Evolutionary conservation across 1,140 invertebrate genomes (phyloP).

Genomic region (Drosophila chauvacae): DNA sequence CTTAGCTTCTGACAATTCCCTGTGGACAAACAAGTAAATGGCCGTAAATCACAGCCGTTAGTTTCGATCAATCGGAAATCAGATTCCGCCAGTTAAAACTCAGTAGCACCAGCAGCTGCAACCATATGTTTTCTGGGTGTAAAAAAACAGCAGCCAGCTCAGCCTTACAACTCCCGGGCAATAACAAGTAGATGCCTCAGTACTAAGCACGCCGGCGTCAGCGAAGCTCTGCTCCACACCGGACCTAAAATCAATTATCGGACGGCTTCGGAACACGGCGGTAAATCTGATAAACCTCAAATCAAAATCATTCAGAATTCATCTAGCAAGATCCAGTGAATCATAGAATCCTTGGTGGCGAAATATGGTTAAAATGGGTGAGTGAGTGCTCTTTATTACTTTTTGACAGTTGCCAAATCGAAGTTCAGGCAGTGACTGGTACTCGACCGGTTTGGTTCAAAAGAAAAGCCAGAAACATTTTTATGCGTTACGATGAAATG

Average conservation of each 20-base stretch:
- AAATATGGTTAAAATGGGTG: constrained; percentile 9
- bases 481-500: constrained; percentile 25
- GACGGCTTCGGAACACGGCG: constrained; percentile 31
- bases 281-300: neutral
- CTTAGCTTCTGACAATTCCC: neutral
- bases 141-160: constrained; percentile 35
- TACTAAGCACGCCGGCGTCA: constrained; percentile 18
- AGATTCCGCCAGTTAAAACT: constrained; percentile 18
- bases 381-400: constrained; percentile 10
- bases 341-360: neutral
- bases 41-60: constrained; percentile 36
- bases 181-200: constrained; percentile 60
- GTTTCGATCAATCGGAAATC: constrained; percentile 37
- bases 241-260: constrained; percentile 47
- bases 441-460: constrained; percentile 24
- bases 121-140: neutral
- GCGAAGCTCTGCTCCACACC: constrained; percentile 25
- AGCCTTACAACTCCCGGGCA: constrained; percentile 15
- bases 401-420: constrained; percentile 1
- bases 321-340: neutral
- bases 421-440: constrained; percentile 2
- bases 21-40: constrained; percentile 1
- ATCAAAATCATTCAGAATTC: neutral
- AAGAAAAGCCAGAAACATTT: constrained; percentile 17
- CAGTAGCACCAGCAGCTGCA: constrained; percentile 7